Percentiles rank a stretch among this genome's conserved stretches.
These are phyloP conservation scores for Synergus laeviventris DNA, from an alignment of 2,888 invertebrate genomes.

Conservation along the genomic window DNA sequence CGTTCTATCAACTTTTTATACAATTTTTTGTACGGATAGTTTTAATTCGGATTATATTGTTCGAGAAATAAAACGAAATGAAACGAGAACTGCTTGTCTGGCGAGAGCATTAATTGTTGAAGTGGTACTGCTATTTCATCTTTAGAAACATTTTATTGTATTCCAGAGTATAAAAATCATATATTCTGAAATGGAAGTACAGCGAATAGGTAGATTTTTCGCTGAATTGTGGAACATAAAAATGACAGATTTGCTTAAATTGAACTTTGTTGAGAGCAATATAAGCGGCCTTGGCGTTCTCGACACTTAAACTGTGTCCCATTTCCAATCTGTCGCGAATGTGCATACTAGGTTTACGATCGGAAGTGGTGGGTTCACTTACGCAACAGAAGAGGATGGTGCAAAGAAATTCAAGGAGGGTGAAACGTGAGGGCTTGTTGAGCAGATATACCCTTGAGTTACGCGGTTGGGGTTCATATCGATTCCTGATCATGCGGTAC, in stretches of 20 bases:
- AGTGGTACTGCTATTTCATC: not conserved
- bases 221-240: conserved; percentile 42
- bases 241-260: conserved; percentile 48
- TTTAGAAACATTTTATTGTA: conserved; percentile 17
- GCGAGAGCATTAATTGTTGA: conserved; percentile 7
- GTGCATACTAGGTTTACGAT: conserved; percentile 5
- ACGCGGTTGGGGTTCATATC: conserved; percentile 8
- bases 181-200: not conserved
- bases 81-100: not conserved
- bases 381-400: not conserved
- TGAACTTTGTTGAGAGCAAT: conserved; percentile 35
- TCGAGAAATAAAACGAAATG: not conserved
- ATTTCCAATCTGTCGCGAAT: conserved; percentile 9
- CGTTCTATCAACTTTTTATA: conserved; percentile 15
- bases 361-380: conserved; percentile 6
- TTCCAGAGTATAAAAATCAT: not conserved
- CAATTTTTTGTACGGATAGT: conserved; percentile 1
- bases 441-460: not conserved
- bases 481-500: conserved; percentile 33
- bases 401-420: conserved; percentile 5
- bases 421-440: not conserved
- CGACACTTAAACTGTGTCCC: conserved; percentile 21
- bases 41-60: conserved; percentile 24
- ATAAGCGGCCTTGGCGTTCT: conserved; percentile 39
- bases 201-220: not conserved